A percentile compares a stretch with the other conserved stretches of the same genome.
Evolutionary conservation across 35 echinoderm and acorn worm genomes (phyloP).

Genomic region (Patiria miniata): DNA sequence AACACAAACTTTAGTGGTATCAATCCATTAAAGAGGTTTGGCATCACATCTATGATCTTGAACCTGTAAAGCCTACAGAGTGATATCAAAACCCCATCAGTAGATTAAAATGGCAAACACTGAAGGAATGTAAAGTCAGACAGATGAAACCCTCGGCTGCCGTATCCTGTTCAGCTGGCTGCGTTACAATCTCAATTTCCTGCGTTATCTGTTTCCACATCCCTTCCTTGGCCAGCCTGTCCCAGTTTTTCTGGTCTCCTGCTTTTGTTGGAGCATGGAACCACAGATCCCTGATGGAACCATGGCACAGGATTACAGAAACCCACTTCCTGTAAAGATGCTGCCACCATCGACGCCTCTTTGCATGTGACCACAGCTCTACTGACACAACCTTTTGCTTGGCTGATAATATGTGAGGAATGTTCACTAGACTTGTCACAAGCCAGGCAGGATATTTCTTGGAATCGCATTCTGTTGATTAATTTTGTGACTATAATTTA

Average conservation of each 20-base stretch:
- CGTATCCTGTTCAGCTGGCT: conserved; percentile 1
- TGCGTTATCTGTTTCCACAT: not conserved
- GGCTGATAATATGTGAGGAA: too few species aligned
- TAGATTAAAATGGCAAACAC: not conserved
- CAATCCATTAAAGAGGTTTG: too few species aligned
- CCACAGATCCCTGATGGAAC: not conserved
- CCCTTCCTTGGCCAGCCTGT: not conserved
- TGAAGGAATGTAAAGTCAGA: not conserved
- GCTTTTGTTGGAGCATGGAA: too few species aligned
- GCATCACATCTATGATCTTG: too few species aligned
- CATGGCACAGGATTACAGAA: not conserved
- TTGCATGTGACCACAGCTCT: too few species aligned
- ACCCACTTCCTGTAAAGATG: not conserved
- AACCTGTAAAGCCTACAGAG: not conserved
- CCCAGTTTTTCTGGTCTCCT: not conserved
- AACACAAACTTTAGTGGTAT: too few species aligned
- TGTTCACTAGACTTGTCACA: too few species aligned
- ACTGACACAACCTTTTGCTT: too few species aligned
- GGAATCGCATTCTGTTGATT: too few species aligned
- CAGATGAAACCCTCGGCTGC: not conserved
- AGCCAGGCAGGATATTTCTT: too few species aligned
- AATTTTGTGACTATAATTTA: too few species aligned
- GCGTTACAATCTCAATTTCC: conserved; percentile 13
- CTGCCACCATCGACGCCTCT: not conserved
- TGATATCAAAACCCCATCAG: not conserved